Evolutionary conservation across 2,797 vertebrate species (phyloP).

Genomic region (Oreochromis grahami): DNA sequence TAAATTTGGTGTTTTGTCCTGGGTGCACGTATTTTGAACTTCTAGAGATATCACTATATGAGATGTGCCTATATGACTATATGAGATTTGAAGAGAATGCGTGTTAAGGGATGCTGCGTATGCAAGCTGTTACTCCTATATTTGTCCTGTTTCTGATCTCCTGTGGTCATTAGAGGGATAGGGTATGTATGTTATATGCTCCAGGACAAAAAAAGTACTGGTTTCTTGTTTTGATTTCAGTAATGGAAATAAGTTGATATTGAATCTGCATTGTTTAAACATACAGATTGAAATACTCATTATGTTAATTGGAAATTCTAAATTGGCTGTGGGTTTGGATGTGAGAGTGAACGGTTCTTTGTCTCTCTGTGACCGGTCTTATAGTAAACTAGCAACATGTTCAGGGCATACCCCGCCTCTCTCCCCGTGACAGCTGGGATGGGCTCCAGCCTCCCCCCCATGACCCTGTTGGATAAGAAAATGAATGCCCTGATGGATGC

Average conservation of each 20-base stretch:
- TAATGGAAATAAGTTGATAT: neutral
- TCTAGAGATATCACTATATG: neutral
- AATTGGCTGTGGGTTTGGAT: neutral
- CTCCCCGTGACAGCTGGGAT: neutral
- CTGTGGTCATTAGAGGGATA: neutral
- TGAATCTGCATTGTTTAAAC: neutral
- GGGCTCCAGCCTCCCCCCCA: neutral
- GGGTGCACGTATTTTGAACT: neutral
- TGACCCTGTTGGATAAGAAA: neutral
- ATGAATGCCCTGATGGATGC: neutral
- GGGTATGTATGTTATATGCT: neutral
- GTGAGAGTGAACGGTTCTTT: neutral
- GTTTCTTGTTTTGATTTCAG: neutral
- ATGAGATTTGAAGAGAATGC: neutral
- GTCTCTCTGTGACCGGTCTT: rapidly evolving
- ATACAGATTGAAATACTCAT: neutral
- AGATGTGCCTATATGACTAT: neutral
- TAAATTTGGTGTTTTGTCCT: neutral
- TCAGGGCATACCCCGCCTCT: neutral
- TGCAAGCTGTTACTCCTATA: neutral
- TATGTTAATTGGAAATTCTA: neutral
- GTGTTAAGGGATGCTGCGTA: neutral
- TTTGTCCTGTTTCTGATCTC: neutral
- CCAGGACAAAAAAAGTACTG: neutral
- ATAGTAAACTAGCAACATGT: neutral